A percentile compares a stretch with the other conserved stretches of the same genome.
Conservation (phyloP, 2,888 invertebrate genomes). For the Tachina lurida region DNA sequence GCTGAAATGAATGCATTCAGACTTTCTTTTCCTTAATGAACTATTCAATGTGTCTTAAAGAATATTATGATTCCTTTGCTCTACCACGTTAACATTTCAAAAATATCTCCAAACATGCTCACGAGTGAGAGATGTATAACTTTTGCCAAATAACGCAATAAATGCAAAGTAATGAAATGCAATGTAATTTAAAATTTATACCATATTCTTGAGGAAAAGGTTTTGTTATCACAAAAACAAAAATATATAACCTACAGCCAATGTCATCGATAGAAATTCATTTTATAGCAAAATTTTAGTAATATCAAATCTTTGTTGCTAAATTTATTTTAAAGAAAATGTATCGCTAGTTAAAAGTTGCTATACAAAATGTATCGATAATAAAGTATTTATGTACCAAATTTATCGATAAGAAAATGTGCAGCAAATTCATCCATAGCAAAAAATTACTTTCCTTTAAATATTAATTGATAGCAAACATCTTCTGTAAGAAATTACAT, state of each 20-base stretch:
- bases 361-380: background rate
- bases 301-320: background rate
- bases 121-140: background rate
- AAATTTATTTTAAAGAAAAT: background rate
- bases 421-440: no score
- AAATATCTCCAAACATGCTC: background rate
- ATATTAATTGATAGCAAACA: no score
- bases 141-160: no score
- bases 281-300: background rate
- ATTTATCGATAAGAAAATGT: background rate
- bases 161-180: no score
- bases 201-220: no score
- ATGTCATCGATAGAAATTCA: no score
- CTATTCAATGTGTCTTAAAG: constrained; percentile 22
- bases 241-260: no score
- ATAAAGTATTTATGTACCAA: background rate
- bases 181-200: no score
- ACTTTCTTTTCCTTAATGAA: constrained; percentile 29
- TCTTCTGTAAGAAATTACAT: no score
- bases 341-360: background rate
- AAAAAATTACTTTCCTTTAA: no score
- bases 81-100: background rate
- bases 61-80: background rate
- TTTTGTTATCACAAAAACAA: no score
- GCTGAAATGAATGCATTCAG: constrained; percentile 19